Evolutionary conservation across 53 echinoderm and acorn worm species (phyloP).

Genomic region (Patiria pectinifera): DNA sequence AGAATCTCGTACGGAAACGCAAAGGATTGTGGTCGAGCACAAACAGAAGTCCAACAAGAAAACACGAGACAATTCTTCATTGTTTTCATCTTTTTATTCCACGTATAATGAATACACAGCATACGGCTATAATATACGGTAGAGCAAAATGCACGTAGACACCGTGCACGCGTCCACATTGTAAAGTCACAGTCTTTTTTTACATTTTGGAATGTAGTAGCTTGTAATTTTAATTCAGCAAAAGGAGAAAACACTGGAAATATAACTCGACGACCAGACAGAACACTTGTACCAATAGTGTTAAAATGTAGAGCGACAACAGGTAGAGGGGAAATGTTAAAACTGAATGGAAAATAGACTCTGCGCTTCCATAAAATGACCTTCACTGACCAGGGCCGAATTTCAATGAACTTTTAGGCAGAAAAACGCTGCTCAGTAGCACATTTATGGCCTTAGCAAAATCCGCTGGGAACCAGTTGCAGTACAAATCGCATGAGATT

Average conservation of each 20-base stretch:
- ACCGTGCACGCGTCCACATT: constrained; percentile 42
- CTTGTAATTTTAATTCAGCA: constrained; percentile 20
- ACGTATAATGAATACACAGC: constrained; percentile 58
- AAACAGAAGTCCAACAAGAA: not conserved
- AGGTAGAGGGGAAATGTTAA: too few species aligned
- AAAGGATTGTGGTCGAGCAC: too few species aligned
- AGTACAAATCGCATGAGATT: too few species aligned
- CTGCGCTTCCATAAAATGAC: too few species aligned
- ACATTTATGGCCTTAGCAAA: too few species aligned
- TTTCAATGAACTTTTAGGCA: too few species aligned
- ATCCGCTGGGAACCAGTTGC: too few species aligned
- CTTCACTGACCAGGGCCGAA: too few species aligned
- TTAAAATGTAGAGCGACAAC: too few species aligned
- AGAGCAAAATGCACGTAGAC: constrained; percentile 49
- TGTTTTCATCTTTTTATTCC: constrained; percentile 31
- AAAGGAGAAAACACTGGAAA: not conserved
- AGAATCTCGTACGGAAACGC: too few species aligned
- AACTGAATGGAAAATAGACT: too few species aligned
- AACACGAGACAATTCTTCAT: not conserved
- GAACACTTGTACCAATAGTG: not conserved
- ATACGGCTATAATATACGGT: constrained; percentile 31
- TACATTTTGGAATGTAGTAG: constrained; percentile 46
- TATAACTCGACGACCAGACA: not conserved
- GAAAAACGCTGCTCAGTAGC: too few species aligned
- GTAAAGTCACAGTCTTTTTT: constrained; percentile 1